Conservation (phyloP, 2,888 invertebrate genomes). For the Leptogaster cylindrica region DNA sequence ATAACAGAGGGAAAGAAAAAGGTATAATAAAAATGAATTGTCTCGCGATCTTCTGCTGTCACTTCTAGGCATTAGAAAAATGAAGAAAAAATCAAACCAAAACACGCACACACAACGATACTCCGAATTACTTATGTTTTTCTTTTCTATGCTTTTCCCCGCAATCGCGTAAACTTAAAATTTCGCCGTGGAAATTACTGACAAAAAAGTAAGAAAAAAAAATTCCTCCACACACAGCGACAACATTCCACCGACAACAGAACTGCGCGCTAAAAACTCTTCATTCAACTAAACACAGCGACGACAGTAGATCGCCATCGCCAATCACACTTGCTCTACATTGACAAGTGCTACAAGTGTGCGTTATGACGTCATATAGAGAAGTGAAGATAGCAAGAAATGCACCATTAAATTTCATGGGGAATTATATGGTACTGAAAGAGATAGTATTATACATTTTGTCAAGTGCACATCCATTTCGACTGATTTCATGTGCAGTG, state of each 20-base stretch:
- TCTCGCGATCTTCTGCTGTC: constrained; percentile 25
- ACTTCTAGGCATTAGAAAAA: constrained; percentile 30
- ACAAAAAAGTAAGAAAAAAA: constrained; percentile 25
- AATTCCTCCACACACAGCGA: constrained; percentile 26
- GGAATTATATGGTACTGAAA: too few species aligned
- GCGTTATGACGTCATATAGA: constrained; percentile 24
- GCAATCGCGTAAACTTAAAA: constrained; percentile 34
- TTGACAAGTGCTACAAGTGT: too few species aligned
- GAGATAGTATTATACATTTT: too few species aligned
- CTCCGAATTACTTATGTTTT: constrained; percentile 12
- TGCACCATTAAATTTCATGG: too few species aligned
- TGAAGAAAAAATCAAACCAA: constrained; percentile 27
- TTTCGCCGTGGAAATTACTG: constrained; percentile 12
- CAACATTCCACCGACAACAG: constrained; percentile 7
- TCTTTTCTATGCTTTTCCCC: constrained; percentile 24
- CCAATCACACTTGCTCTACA: too few species aligned
- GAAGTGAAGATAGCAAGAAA: constrained; percentile 7
- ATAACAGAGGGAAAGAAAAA: not conserved
- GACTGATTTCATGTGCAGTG: not conserved
- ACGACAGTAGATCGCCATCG: not conserved
- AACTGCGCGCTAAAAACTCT: constrained; percentile 36
- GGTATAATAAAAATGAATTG: constrained; percentile 14
- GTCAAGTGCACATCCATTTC: constrained; percentile 16
- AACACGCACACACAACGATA: constrained; percentile 33
- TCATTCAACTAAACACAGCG: constrained; percentile 19